Evolutionary conservation across 1,140 invertebrate genomes (phyloP), one percentile per base, ranked within the genome.

Genomic region (Chironomus tepperi): DNA sequence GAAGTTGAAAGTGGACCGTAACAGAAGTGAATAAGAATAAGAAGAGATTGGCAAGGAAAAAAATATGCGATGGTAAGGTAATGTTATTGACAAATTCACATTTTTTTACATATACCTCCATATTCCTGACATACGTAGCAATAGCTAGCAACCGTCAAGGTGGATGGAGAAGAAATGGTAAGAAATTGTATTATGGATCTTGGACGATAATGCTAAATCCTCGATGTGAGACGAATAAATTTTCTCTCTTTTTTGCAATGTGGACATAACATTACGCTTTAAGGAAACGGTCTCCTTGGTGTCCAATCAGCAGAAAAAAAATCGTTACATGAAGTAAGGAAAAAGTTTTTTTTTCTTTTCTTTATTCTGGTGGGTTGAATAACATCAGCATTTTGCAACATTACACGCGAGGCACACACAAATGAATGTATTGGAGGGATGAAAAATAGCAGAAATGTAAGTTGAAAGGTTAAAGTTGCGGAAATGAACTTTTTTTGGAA

Each of bases 31-130:
- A 57, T 10, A 57, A n/a, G 10, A 10, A 57, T 57, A 10, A 10
- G 47, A 34, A 34, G 24, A 34, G 47, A 57, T n/a, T 7, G 47
- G n/a, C 9, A 57, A n/a, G n/a, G n/a, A n/a, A n/a, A n/a, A n/a
- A n/a, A 57, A 12, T 3, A 21, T 70, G 65, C 65, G 24, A 21
- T 18, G 18, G 19, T 21, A 21, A 70, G 65, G 16, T 18, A 70
- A 70, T 70, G 65, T 70, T 70, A 70, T 70, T 70, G 65, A 70
- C 65, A 70, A 70, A 70, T 70, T 70, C 65, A 70, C 65, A 19
- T 70, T 21, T 70, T 70, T 70, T 70, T 21, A 57, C 47, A 57
- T 57, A 57, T n/a, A 57, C 47, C 12, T 34, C 12, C n/a, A 15
- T 57, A 57, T 57, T 15, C 10, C 47, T 57, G 47, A 12, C 47